Evolutionary conservation across 2,113 vertebrate genomes (phyloP).

Genomic region (Leiothrix lutea): DNA sequence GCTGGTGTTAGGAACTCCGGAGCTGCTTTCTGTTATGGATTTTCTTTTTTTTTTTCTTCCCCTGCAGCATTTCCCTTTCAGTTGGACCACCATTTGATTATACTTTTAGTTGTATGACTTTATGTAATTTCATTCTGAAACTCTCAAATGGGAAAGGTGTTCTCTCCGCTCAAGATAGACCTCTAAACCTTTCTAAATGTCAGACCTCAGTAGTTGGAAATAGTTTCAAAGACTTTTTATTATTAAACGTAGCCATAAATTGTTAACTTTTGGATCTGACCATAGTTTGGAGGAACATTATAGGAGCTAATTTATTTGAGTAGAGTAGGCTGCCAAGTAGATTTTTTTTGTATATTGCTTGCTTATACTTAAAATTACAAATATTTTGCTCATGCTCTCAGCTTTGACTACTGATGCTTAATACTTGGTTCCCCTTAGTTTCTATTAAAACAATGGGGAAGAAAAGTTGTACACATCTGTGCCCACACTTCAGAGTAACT

Average conservation of each 20-base stretch:
- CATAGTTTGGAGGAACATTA: neutral
- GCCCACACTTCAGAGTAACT: neutral
- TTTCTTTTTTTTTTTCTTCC: too few species aligned
- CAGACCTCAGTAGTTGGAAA: neutral
- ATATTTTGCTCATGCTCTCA: neutral
- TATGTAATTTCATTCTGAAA: neutral
- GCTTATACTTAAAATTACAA: neutral
- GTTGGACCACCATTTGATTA: neutral
- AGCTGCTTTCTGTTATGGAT: fast-evolving
- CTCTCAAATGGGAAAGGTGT: neutral
- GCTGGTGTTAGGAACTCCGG: fast-evolving
- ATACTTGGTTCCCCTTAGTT: neutral
- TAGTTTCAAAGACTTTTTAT: neutral
- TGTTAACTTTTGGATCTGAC: neutral
- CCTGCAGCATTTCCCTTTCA: neutral
- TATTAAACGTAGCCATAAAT: neutral
- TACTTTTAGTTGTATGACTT: neutral
- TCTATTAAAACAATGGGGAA: neutral
- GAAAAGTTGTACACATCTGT: neutral
- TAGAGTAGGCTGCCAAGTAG: neutral
- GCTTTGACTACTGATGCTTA: neutral
- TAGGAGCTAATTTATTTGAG: neutral
- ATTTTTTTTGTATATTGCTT: neutral
- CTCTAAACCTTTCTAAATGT: neutral
- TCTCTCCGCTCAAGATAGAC: neutral